phyloP scores from a whole-genome alignment of 1,140 invertebrate genomes.

The Matsumurasca onukii region DNA sequence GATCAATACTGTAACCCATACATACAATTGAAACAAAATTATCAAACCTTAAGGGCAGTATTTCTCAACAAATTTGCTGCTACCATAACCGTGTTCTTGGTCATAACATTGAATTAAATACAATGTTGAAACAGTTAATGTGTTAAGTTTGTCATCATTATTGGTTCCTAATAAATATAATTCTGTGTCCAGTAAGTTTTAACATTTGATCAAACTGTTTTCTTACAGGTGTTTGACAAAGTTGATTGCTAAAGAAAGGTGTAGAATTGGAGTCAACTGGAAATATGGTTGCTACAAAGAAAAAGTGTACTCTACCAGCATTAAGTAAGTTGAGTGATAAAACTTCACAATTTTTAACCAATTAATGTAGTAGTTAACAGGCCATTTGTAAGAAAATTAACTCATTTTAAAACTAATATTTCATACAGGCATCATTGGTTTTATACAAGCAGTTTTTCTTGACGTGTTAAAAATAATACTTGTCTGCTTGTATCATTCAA shows the following conservation, averaged over 20 bases:
- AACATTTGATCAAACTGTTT: neutral
- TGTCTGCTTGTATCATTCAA: no score
- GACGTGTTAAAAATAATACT: no score
- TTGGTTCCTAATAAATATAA: neutral
- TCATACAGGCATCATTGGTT: no score
- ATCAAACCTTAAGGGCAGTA: no score
- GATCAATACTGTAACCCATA: no score
- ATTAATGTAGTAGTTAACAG: no score
- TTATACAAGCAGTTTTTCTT: no score
- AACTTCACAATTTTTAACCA: no score
- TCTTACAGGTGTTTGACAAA: slow-evolving; percentile 3
- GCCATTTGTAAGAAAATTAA: no score
- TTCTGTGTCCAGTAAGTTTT: neutral
- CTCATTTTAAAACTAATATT: no score
- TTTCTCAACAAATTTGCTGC: neutral
- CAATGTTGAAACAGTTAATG: neutral
- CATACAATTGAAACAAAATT: no score
- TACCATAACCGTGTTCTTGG: neutral
- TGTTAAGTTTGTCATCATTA: neutral
- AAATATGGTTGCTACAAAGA: slow-evolving; percentile 13
- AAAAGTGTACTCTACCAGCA: neutral
- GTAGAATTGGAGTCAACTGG: slow-evolving; percentile 2
- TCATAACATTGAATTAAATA: neutral
- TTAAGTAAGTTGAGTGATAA: slow-evolving; percentile 12
- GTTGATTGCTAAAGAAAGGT: neutral